Percentiles rank a stretch among this genome's conserved stretches.
Conservation (phyloP, 2,888 invertebrate genomes). For the Belgica antarctica region DNA sequence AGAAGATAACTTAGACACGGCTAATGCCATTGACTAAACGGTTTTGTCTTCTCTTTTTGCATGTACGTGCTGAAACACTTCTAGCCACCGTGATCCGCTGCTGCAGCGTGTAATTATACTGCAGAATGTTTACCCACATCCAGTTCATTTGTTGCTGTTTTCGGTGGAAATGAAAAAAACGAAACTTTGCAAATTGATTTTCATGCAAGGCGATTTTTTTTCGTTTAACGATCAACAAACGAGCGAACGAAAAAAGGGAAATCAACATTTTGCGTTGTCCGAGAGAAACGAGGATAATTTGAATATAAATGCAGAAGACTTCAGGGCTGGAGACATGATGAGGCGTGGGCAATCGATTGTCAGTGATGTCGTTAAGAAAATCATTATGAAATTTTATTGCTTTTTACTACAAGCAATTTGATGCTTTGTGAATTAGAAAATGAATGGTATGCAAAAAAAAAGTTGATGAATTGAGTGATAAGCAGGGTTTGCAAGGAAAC, state of each 20-base stretch:
- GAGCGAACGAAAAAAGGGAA: slow-evolving; percentile 13
- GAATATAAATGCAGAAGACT: slow-evolving; percentile 27
- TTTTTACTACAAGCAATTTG: too few relatives aligned
- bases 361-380: slow-evolving; percentile 15
- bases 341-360: background rate
- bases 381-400: too few relatives aligned
- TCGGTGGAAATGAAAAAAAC: background rate
- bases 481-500: too few relatives aligned
- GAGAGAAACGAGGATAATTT: slow-evolving; percentile 16
- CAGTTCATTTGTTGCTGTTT: background rate
- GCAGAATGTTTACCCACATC: background rate
- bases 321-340: too few relatives aligned
- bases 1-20: slow-evolving; percentile 43
- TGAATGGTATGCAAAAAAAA: too few relatives aligned
- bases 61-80: slow-evolving; percentile 5
- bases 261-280: background rate
- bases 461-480: too few relatives aligned
- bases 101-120: background rate
- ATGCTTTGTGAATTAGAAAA: too few relatives aligned
- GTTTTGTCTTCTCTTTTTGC: background rate
- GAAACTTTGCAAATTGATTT: slow-evolving; percentile 13
- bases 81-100: background rate
- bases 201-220: too few relatives aligned
- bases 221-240: slow-evolving; percentile 10
- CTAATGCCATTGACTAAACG: slow-evolving; percentile 43